Evolutionary conservation across 2,797 vertebrate genomes (phyloP), one percentile per base, ranked within the genome.

Genomic region (Urocyon cinereoargenteus): DNA sequence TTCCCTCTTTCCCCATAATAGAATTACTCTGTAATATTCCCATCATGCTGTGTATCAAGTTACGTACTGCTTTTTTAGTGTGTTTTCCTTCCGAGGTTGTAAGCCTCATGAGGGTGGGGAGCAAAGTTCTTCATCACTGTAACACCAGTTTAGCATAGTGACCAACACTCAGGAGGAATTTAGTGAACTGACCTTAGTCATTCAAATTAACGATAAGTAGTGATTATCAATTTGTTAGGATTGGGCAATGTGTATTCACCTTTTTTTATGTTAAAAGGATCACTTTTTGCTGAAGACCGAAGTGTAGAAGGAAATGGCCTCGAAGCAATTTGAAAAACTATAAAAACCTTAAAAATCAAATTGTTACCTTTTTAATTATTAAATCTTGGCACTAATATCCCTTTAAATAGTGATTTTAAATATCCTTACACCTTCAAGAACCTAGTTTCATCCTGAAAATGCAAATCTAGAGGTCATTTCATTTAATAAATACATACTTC

Each of bases 401-500:
- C 28, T 88, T 93, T 90, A 92, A 94, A 78, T 57, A 81, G 64
- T 83, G 70, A 87, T 86, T 96, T 97, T 78, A 95, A 97, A 94
- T 28, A 94, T 86, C 8, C 34, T 94, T 96, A 88, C 11, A 26
- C 21, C 62, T 96, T 73, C 26, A 84, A 95, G 31, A 93, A 91
- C 62, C 57, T 81, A 96, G 62, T 96, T 97, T 96, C 64, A 73
- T 55, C 96, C 96, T 97, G 12, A 0, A 95, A 91, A 94, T 96
- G 98, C 82, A 97, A 98, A 98, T 95, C 87, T 96, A 98, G 96
- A 96, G 96, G 97, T 98, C 97, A 98, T 98, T 98, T 97, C 95
- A 98, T 96, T 98, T 98, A 98, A 98, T 98, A 98, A 98, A 97
- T 97, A 96, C 40, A 87, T 84, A 95, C 57, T 91, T 97, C 92